Evolutionary conservation across 2,797 vertebrate species (phyloP).

Genomic region (Gambelia wislizenii): DNA sequence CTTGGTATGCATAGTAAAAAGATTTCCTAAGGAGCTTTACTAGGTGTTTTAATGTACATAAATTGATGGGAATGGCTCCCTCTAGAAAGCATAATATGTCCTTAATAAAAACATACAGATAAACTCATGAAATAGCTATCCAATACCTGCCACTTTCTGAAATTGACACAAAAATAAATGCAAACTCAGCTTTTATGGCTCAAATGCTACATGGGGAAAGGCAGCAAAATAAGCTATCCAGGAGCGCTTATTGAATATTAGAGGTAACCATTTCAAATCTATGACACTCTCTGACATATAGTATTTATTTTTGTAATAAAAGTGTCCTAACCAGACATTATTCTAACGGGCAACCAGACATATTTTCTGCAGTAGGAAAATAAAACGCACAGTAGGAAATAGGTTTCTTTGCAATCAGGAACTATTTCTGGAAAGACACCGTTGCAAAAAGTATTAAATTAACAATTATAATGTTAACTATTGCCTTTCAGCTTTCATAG

Average conservation of each 20-base stretch:
- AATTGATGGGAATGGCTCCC: conserved; percentile 38
- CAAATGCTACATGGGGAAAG: conserved; percentile 5
- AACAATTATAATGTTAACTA: background rate
- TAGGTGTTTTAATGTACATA: conserved; percentile 37
- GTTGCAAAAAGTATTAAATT: too few relatives aligned
- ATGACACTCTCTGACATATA: background rate
- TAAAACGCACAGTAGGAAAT: background rate
- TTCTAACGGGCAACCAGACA: background rate
- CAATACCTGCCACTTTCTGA: conserved; percentile 14
- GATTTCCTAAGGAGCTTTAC: conserved; percentile 52
- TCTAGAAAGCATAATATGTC: conserved; percentile 37
- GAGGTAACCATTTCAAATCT: background rate
- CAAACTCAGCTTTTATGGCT: background rate
- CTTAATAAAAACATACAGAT: conserved; percentile 43
- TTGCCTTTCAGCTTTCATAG: background rate
- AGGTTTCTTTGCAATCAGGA: background rate
- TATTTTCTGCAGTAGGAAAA: background rate
- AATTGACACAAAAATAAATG: conserved; percentile 21
- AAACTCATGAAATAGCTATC: conserved; percentile 35
- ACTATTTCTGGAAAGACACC: too few relatives aligned
- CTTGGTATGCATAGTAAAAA: conserved; percentile 42
- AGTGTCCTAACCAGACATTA: too few relatives aligned
- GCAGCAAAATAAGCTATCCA: background rate
- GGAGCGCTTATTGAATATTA: background rate
- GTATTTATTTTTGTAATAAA: background rate